Base-by-base conservation (phyloP, 1,140 invertebrate species). In the Papilio aristodemus region DNA sequence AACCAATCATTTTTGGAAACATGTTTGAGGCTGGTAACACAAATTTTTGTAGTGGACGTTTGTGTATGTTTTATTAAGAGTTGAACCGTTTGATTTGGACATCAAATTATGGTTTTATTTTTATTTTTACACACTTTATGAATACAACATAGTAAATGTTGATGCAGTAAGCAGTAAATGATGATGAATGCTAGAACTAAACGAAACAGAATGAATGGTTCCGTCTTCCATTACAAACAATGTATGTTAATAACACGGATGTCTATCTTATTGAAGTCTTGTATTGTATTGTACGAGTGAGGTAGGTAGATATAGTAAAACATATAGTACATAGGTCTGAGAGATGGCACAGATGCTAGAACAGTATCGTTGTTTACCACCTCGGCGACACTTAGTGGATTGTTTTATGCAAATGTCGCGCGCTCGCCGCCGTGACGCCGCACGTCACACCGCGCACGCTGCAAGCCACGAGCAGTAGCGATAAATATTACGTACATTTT, bases 371-470 rank as follows among this genome's bases (percentile, higher is more conserved):
- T 72, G 67, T 72, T 72, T 72, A 69, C 69, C 71, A 63, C 68
- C 59, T 66, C 63, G 62, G 39, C 62, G 17, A 72, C 67, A 69
- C 67, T 71, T 72, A 67, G 71, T 41, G 71, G 60, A 72, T 72
- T 72, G 71, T 72, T 72, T 71, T 72, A 72, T 72, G 71, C 67
- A 72, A 72, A 72, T 68, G 60, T 39, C 36, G 67, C 63, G 41
- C 39, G 63, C 32, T 19, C 41, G 63, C 67, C 71, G 71, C 59
- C 66, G 43, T 54, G 60, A 62, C 70, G 70, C 67, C 70, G 63
- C 63, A 36, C n/a, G 41, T 25, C 60, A 46, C 63, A 64, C 36
- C 68, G 62, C 39, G 63, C 0, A 13, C 6, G 43, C 41, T 11
- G 13, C 43, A 46, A 3, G 41, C 13, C 39, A 50, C n/a, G 7